Conservation (phyloP, 2,888 invertebrate genomes). For the Cosmia pyralina region DNA sequence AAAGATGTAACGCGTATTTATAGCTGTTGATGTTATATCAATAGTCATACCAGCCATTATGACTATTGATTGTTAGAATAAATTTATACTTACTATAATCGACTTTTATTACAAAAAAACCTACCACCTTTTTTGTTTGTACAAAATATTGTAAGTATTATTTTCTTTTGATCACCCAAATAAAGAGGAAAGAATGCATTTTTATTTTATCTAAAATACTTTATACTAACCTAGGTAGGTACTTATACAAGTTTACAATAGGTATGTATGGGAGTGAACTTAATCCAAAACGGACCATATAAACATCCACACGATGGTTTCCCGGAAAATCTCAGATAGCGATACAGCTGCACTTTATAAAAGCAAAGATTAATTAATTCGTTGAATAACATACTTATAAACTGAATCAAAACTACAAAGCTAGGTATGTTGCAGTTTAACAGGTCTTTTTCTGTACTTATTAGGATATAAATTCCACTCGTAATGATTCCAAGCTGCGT, state of each 20-base stretch:
- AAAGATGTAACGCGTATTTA: conserved; percentile 59
- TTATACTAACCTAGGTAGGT: neutral
- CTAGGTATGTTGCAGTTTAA: neutral
- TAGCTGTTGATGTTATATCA: conserved; percentile 76
- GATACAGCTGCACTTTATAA: neutral
- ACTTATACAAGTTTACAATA: too few species aligned
- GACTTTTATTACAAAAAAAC: conserved; percentile 70
- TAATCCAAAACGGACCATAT: neutral
- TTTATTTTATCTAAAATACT: neutral
- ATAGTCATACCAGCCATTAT: conserved; percentile 90
- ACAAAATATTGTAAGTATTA: neutral
- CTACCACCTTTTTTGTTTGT: neutral
- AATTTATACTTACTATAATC: conserved; percentile 80
- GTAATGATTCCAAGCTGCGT: neutral
- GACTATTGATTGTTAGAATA: conserved; percentile 87
- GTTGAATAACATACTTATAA: neutral
- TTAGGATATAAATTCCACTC: neutral
- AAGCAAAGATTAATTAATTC: neutral
- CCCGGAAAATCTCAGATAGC: neutral
- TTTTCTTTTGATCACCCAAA: neutral
- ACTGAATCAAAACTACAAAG: neutral
- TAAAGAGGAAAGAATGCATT: neutral
- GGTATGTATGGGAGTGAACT: neutral
- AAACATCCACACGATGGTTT: neutral
- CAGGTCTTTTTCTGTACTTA: neutral